Base-by-base conservation (phyloP, 2,113 vertebrate genomes). In the Dipodomys merriami region DNA sequence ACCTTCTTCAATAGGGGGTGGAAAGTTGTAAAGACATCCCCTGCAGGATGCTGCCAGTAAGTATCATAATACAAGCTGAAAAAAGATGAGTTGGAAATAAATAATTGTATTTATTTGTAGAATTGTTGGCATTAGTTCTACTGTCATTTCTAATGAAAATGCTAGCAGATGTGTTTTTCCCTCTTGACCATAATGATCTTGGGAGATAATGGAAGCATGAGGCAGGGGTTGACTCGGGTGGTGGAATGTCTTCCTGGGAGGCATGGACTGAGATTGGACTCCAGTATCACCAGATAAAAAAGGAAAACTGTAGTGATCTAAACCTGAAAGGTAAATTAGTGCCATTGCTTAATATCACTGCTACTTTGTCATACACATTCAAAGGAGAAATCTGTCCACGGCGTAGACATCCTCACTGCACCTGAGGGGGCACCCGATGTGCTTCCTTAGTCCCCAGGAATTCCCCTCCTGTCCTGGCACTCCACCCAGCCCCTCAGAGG, bases 161-260 rank as follows among this genome's bases (percentile, higher is more conserved):
- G 13, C 53, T 18, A 74, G 88, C 73, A 20, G 16, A 72, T 57
- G 8, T 27, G 65, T 57, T 57, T 68, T 73, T 83, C 2, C 44
- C 46, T 62, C 7, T 80, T 23, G 68, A 60, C 62, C 20, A 19
- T 86, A 4, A 12, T 67, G 25, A 53, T 33, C 8, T 89, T 93
- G 90, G 65, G 92, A 80, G 60, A 71, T 77, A 94, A 78, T 60
- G 90, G 49, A 49, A 49, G 49, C 49, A 49, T 12, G 8, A 49
- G 49, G 49, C 12, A 9, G 49, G 49, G 49, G 10, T 9, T 49
- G 49, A 49, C 49, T 49, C 2, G 49, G 12, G 49, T 49, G 49
- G 49, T 49, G 12, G 49, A 49, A 1, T 12, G 2, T 12, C 49
- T 49, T 49, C 49, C 49, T 49, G 49, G 49, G 9, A 49, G 12